Percentiles rank a stretch among this genome's conserved stretches.
Evolutionary conservation across 1,140 invertebrate genomes (phyloP).

Genomic region (Parasteatoda tepidariorum): DNA sequence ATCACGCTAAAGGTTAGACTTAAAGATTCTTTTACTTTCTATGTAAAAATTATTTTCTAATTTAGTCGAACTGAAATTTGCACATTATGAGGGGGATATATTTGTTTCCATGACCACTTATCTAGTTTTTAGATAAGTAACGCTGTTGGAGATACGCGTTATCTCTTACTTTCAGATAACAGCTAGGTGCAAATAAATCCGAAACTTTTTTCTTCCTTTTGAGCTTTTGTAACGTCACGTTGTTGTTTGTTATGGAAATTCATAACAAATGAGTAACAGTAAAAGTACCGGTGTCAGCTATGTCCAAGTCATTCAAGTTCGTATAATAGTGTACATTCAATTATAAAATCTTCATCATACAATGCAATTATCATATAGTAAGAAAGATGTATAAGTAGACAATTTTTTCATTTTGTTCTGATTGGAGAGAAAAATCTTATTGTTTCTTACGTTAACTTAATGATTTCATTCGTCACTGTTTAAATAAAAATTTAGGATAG

Average conservation of each 20-base stretch:
- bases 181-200: not conserved
- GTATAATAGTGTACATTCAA: not conserved
- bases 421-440: not conserved
- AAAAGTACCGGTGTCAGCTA: not conserved
- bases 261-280: not conserved
- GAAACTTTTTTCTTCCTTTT: not conserved
- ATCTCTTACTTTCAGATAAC: too few species aligned
- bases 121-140: too few species aligned
- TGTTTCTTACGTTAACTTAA: not conserved
- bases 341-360: not conserved
- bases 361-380: not conserved
- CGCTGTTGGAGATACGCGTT: too few species aligned
- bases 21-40: too few species aligned
- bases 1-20: too few species aligned
- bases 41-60: too few species aligned
- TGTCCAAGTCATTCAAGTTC: not conserved
- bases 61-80: too few species aligned
- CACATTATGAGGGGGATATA: too few species aligned
- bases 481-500: not conserved
- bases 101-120: too few species aligned
- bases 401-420: not conserved
- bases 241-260: not conserved
- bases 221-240: not conserved
- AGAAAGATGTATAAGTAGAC: not conserved
- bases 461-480: not conserved